phyloP scores from a whole-genome alignment of 2,797 vertebrate genomes.

The Acipenser transmontanus region DNA sequence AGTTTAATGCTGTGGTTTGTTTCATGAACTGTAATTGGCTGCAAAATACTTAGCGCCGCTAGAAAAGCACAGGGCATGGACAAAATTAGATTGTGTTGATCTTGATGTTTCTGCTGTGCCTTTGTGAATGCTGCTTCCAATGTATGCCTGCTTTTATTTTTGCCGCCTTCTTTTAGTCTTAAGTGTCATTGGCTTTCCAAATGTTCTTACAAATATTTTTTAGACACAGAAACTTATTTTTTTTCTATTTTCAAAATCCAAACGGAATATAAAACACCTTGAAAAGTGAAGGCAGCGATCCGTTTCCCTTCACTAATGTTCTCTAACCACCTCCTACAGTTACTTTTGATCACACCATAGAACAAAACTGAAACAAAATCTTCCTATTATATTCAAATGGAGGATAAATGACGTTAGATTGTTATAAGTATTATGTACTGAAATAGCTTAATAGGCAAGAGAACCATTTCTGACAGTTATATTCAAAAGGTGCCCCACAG shows the following conservation, averaged over 20 bases:
- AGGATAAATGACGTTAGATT: background rate
- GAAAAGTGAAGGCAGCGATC: background rate
- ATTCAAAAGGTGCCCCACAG: background rate
- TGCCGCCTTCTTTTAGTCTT: too few species aligned
- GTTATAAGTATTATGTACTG: background rate
- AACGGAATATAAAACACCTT: background rate
- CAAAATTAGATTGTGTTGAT: too few species aligned
- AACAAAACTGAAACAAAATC: background rate
- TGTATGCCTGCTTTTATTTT: too few species aligned
- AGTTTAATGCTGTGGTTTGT: too few species aligned
- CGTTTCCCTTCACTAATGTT: background rate
- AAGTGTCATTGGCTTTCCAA: too few species aligned
- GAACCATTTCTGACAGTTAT: background rate
- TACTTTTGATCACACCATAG: background rate
- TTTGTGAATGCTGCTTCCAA: too few species aligned
- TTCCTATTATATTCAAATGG: conserved; percentile 1
- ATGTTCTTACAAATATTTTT: too few species aligned
- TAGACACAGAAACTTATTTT: background rate
- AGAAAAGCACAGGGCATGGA: too few species aligned
- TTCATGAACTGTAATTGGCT: too few species aligned
- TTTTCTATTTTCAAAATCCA: background rate
- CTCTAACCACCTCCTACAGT: background rate
- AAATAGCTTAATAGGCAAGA: background rate
- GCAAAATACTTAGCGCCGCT: too few species aligned
- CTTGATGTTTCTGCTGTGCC: too few species aligned